These are phyloP conservation scores for Drosophila albomicans DNA, from an alignment of 1,140 invertebrate species.

Conservation along the genomic window DNA sequence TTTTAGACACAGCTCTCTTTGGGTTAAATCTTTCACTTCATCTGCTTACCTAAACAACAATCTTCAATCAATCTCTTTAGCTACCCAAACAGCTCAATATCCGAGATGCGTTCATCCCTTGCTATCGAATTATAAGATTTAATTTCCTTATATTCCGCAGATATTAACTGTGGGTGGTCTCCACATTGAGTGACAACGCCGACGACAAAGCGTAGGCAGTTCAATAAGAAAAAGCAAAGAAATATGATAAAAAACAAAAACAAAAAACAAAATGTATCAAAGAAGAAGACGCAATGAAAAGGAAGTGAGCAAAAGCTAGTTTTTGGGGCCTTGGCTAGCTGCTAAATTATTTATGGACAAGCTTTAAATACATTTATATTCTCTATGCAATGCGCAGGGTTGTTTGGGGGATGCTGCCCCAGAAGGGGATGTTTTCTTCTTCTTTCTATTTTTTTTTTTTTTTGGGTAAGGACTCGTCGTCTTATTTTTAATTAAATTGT, in stretches of 20 bases:
- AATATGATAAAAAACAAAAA: slow-evolving; percentile 11
- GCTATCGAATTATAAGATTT: slow-evolving; percentile 1
- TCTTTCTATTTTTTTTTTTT: background rate
- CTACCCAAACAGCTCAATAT: background rate
- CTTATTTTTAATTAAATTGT: slow-evolving; percentile 81
- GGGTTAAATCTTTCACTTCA: background rate
- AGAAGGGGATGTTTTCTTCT: background rate
- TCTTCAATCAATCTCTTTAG: background rate
- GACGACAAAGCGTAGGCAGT: background rate
- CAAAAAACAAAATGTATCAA: slow-evolving; percentile 29
- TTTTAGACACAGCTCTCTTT: background rate
- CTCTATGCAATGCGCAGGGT: slow-evolving; percentile 2
- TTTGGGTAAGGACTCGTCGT: slow-evolving; percentile 18
- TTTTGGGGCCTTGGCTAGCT: background rate
- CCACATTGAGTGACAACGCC: too few species aligned
- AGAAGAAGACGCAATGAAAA: slow-evolving; percentile 5
- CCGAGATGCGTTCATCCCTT: background rate
- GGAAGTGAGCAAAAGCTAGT: too few species aligned
- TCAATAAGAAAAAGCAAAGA: background rate
- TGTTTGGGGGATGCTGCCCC: background rate
- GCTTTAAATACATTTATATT: slow-evolving; percentile 50
- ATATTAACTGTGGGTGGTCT: background rate
- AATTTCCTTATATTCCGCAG: background rate
- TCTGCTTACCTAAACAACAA: background rate
- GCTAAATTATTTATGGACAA: slow-evolving; percentile 64